A percentile compares a stretch with the other conserved stretches of the same genome.
phyloP scores from a whole-genome alignment of 2,888 invertebrate species.

The Neoascia interrupta region DNA sequence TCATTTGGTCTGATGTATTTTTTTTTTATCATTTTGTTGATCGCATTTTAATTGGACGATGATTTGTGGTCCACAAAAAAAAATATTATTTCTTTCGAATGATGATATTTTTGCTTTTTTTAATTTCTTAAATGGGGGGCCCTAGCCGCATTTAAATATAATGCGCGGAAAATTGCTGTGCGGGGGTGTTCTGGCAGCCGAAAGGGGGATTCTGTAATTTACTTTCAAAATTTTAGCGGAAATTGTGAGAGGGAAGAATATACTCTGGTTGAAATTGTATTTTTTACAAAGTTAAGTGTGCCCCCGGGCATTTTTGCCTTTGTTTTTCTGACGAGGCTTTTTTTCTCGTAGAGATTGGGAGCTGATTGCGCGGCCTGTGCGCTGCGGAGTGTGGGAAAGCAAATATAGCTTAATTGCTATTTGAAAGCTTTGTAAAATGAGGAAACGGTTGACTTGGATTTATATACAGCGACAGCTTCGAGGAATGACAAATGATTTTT shows the following conservation, averaged over 20 bases:
- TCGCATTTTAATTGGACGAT: conserved; percentile 69
- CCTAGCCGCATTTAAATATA: conserved; percentile 43
- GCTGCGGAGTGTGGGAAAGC: conserved; percentile 62
- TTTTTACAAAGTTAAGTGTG: conserved; percentile 54
- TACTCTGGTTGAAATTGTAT: neutral
- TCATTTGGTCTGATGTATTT: conserved; percentile 37
- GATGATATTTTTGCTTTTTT: conserved; percentile 48
- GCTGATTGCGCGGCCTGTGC: conserved; percentile 31
- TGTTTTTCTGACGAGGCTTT: conserved; percentile 5
- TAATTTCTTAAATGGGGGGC: conserved; percentile 26
- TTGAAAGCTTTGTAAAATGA: conserved; percentile 26
- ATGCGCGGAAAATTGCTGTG: conserved; percentile 54
- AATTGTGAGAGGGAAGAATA: conserved; percentile 22
- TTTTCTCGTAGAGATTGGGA: conserved; percentile 12
- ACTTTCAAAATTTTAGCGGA: conserved; percentile 46
- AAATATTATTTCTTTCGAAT: conserved; percentile 28
- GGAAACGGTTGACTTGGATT: conserved; percentile 9
- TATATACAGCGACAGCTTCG: neutral
- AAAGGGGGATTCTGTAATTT: conserved; percentile 32
- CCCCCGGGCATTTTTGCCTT: conserved; percentile 51
- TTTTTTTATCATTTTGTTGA: conserved; percentile 59
- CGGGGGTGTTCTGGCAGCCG: conserved; percentile 20
- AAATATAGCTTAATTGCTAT: conserved; percentile 63
- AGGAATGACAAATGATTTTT: conserved; percentile 15
- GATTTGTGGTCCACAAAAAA: conserved; percentile 55